Conservation (phyloP, 2,113 vertebrate genomes). For the Typhlomys cinereus region DNA sequence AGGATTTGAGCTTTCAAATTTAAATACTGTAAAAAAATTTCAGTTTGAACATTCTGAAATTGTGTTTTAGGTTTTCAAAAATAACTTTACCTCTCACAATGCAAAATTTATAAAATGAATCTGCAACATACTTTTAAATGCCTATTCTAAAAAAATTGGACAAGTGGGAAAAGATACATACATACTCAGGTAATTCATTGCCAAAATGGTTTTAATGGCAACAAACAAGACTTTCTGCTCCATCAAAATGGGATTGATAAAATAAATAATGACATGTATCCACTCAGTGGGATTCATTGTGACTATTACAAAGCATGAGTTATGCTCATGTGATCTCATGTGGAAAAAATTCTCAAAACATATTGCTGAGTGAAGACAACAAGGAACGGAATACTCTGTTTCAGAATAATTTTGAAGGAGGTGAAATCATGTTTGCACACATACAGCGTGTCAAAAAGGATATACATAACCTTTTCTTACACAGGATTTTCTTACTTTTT, state of each 20-base stretch:
- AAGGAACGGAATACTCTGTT: neutral
- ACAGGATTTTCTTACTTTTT: neutral
- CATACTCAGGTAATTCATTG: neutral
- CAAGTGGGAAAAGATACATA: neutral
- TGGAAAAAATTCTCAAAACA: neutral
- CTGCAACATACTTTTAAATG: neutral
- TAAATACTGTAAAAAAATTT: neutral
- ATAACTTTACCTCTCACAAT: neutral
- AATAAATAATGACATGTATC: neutral
- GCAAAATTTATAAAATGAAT: neutral
- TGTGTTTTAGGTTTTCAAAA: neutral
- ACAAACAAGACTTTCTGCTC: neutral
- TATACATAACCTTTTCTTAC: neutral
- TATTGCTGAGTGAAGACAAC: neutral
- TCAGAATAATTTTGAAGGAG: conserved; percentile 12
- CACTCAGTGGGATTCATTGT: neutral
- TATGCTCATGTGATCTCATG: neutral
- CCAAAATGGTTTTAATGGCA: neutral
- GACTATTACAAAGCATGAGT: neutral
- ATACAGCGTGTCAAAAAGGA: neutral
- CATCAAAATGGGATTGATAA: neutral
- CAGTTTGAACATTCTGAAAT: neutral
- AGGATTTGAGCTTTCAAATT: neutral
- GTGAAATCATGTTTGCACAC: neutral
- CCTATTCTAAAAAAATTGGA: neutral